Conservation (phyloP, 2,888 invertebrate species). For the Acleris laterana region DNA sequence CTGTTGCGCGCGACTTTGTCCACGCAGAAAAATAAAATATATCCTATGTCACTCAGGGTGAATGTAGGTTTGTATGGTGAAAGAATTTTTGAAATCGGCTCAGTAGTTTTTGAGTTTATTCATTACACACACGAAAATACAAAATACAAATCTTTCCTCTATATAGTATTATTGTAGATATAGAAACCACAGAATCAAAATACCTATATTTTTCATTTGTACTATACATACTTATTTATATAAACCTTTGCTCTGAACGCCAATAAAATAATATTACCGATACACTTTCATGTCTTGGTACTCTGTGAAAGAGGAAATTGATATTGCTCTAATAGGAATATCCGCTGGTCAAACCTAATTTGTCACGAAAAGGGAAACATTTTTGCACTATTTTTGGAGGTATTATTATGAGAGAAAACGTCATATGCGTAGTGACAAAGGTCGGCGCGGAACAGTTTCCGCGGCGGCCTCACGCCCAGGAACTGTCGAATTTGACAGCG, state of each 20-base stretch:
- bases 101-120: no score
- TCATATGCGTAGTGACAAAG: slow-evolving; percentile 73
- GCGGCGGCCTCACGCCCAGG: slow-evolving; percentile 52
- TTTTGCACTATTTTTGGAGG: slow-evolving; percentile 46
- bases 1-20: no score
- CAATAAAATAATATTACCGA: slow-evolving; percentile 14
- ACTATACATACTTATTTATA: background rate
- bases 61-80: no score
- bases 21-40: no score
- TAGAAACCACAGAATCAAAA: background rate
- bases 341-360: slow-evolving; percentile 57
- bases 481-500: slow-evolving; percentile 74
- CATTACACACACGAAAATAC: no score
- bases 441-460: slow-evolving; percentile 70
- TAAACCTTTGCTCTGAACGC: slow-evolving; percentile 1
- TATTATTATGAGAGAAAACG: slow-evolving; percentile 65
- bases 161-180: no score
- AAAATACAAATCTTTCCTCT: no score
- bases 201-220: background rate
- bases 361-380: slow-evolving; percentile 46
- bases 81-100: no score
- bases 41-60: no score
- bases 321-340: slow-evolving; percentile 42
- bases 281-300: slow-evolving; percentile 5
- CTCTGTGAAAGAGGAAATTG: slow-evolving; percentile 18